Conservation (phyloP, 2,888 invertebrate genomes). For the Calameuta filiformis region DNA sequence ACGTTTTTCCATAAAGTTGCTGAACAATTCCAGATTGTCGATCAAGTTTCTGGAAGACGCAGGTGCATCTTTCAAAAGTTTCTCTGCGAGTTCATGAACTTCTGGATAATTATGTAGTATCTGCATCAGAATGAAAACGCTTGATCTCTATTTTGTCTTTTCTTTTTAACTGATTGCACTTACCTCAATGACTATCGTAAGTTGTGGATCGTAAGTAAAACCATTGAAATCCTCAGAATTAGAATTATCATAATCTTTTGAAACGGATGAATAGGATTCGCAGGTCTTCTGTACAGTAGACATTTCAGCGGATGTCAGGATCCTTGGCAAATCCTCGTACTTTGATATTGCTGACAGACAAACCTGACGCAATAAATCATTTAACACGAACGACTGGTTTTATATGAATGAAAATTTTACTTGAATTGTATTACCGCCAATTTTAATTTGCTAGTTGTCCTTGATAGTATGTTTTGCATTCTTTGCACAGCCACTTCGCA, state of each 20-base stretch:
- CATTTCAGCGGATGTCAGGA: not conserved
- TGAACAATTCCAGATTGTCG: not conserved
- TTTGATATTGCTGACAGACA: not conserved
- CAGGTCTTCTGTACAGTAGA: not conserved
- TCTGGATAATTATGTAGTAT: not conserved
- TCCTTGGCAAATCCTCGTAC: not conserved
- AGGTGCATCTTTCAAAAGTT: not conserved
- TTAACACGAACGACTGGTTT: not conserved
- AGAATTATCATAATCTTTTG: not conserved
- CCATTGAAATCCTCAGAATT: not conserved
- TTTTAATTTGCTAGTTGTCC: not conserved
- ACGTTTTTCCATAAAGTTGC: conserved; percentile 21
- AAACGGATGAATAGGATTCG: not conserved
- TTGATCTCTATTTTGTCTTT: not conserved
- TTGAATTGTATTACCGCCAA: not conserved
- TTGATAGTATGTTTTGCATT: not conserved
- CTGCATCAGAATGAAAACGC: not conserved
- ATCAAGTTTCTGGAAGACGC: not conserved
- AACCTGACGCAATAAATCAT: not conserved
- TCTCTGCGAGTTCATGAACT: not conserved
- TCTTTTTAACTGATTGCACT: not conserved
- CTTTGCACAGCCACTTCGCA: not conserved
- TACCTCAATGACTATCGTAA: not conserved
- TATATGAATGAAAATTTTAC: not conserved
- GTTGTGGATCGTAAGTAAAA: not conserved